A percentile compares a stretch with the other conserved stretches of the same genome.
These are phyloP conservation scores for Spodoptera litura DNA, from an alignment of 1,140 invertebrate genomes.

Conservation along the genomic window DNA sequence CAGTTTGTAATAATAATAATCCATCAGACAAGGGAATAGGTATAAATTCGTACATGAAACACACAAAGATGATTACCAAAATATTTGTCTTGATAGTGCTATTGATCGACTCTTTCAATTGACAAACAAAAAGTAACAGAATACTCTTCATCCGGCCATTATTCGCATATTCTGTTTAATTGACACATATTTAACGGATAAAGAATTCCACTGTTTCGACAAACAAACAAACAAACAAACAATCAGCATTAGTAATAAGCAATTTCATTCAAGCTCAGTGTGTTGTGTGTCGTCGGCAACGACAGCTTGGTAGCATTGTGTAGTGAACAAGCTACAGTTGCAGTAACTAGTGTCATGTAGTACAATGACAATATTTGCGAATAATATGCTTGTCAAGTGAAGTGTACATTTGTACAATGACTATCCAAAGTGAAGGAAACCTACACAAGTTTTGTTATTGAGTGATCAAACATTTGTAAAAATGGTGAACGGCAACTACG, in stretches of 20 bases:
- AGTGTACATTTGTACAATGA: slow-evolving; percentile 3
- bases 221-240: slow-evolving; percentile 78
- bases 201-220: slow-evolving; percentile 69
- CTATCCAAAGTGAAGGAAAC: slow-evolving; percentile 7
- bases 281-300: slow-evolving; percentile 27
- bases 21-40: not conserved
- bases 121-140: slow-evolving; percentile 36
- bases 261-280: slow-evolving; percentile 57
- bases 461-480: slow-evolving; percentile 48
- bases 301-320: slow-evolving; percentile 13
- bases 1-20: too few relatives aligned
- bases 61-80: not conserved
- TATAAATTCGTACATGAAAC: not conserved
- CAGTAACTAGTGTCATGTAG: not conserved
- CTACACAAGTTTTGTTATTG: slow-evolving; percentile 16
- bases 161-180: slow-evolving; percentile 56
- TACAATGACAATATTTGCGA: not conserved
- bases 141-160: slow-evolving; percentile 26
- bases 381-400: slow-evolving; percentile 10
- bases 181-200: slow-evolving; percentile 60
- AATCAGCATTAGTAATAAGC: slow-evolving; percentile 64
- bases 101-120: slow-evolving; percentile 14
- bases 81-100: slow-evolving; percentile 49
- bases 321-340: not conserved
- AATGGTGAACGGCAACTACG: slow-evolving; percentile 83